Evolutionary conservation across 2,797 vertebrate species (phyloP), one percentile per base, ranked within the genome.

Genomic region (Ctenochaetus hawaiiensis): DNA sequence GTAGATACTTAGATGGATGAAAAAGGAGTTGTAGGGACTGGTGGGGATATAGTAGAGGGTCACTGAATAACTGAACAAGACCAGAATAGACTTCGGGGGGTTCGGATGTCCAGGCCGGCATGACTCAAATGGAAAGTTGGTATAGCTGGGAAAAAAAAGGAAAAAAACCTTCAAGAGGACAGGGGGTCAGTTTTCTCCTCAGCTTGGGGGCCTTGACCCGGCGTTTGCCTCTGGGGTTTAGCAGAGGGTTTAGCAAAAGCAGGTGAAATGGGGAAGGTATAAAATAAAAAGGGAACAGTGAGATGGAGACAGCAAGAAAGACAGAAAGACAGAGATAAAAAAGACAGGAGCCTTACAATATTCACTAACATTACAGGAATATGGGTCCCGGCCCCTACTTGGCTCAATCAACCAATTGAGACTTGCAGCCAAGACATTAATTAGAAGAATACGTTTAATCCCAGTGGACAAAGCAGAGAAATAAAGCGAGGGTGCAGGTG

Each of bases 381-480:
- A 54, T 30, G 78, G 77, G 53, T 70, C 77, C 14, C 78, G 82
- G 72, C 74, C 82, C 13, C 60, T 22, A 53, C 80, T 75, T 84
- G 79, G 83, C 81, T 80, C 89, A 90, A 88, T 84, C 90, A 87
- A 85, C 48, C 16, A 12, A 54, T 62, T 14, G 68, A 84, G 2
- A 8, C 83, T 54, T 49, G 47, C 80, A 91, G 92, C 85, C 89
- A 92, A 93, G 77, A 86, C 78, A 90, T 91, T 91, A 93, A 95
- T 91, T 92, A 94, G 88, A 72, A 72, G 64, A 93, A 94, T 91
- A 90, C 87, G 77, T 92, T 92, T 92, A 91, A 87, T 91, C 89
- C 61, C 60, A 20, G 45, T 34, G 57, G 70, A 72, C 14, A 51
- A 70, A 61, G 74, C 8, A 62, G 53, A 73, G 67, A 37, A 79